Percentiles rank a stretch among this genome's conserved stretches.
These are phyloP conservation scores for Seira sanloemensis DNA, from an alignment of 2,888 invertebrate genomes.

Conservation along the genomic window DNA sequence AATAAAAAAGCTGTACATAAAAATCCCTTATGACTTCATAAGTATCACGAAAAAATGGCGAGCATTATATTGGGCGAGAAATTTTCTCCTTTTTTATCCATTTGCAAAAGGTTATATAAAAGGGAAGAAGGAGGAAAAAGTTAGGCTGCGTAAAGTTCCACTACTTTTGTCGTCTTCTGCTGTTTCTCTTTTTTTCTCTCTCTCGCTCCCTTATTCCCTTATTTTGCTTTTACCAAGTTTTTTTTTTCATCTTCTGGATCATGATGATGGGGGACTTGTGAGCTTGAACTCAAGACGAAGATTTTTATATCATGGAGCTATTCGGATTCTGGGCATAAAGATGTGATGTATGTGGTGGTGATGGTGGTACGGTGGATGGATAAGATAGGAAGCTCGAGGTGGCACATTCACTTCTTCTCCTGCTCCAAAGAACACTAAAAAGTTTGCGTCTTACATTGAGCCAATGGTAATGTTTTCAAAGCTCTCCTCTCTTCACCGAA, in stretches of 20 bases:
- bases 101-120: neutral
- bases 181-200: neutral
- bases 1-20: slow-evolving; percentile 2
- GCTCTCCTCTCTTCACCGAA: neutral
- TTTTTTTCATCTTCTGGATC: neutral
- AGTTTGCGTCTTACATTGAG: neutral
- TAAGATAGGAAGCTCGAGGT: slow-evolving; percentile 14
- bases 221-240: neutral
- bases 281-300: no score
- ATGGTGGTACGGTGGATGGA: slow-evolving; percentile 13
- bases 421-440: neutral
- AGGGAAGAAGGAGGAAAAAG: neutral
- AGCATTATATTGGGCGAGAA: no score
- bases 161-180: neutral
- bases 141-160: neutral
- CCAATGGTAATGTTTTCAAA: neutral
- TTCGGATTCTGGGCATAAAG: neutral
- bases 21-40: neutral
- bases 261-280: slow-evolving; percentile 3
- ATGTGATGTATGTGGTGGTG: slow-evolving; percentile 20
- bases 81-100: neutral
- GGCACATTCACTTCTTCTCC: slow-evolving; percentile 4
- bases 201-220: neutral
- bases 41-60: neutral
- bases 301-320: no score